A percentile compares a stretch with the other conserved stretches of the same genome.
These are phyloP conservation scores for Bombycilla garrulus DNA, from an alignment of 2,113 vertebrate species.

Conservation along the genomic window DNA sequence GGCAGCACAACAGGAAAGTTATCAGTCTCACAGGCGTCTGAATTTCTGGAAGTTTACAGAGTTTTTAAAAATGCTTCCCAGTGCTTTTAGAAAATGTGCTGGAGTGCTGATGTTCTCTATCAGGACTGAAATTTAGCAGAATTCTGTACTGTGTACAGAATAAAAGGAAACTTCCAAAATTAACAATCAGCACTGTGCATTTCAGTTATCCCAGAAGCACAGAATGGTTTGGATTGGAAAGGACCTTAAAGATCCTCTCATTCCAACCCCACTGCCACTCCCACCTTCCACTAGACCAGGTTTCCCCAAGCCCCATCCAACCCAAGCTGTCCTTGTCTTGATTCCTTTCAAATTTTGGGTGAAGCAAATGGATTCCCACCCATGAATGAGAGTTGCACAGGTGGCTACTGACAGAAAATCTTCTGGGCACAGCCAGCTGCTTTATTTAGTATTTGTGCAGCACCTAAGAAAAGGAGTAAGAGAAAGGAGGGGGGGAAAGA, in stretches of 20 bases:
- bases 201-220: neutral
- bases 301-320: neutral
- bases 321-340: neutral
- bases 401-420: neutral
- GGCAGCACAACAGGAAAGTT: neutral
- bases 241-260: neutral
- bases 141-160: neutral
- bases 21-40: neutral
- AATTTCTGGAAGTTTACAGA: neutral
- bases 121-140: neutral
- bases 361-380: neutral
- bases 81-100: neutral
- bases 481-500: neutral
- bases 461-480: neutral
- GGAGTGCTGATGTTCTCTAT: neutral
- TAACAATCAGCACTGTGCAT: fast-evolving
- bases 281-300: neutral
- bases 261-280: neutral
- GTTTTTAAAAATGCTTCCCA: neutral
- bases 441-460: neutral
- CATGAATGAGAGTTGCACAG: neutral
- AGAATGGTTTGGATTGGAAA: neutral
- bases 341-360: neutral
- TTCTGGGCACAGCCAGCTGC: neutral
- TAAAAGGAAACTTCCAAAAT: neutral